Conservation (phyloP, 2,113 vertebrate species). For the Pangasianodon hypophthalmus region DNA sequence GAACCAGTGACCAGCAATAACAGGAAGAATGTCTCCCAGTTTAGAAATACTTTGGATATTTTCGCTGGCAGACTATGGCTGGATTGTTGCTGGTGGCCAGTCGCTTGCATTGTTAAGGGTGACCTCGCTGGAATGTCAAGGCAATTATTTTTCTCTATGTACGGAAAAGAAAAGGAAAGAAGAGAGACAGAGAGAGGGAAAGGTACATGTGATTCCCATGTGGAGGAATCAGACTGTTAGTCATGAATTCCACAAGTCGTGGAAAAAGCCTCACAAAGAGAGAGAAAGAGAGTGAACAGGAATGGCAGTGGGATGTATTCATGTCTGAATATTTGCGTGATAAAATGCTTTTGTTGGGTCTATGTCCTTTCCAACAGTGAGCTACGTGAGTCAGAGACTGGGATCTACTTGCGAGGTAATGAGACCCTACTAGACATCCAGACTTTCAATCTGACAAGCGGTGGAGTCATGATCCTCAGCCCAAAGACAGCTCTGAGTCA, state of each 20-base stretch:
- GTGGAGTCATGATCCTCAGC: slow-evolving; percentile 35
- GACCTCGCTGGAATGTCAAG: slow-evolving; percentile 56
- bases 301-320: slow-evolving; percentile 31
- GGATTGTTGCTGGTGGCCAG: slow-evolving; percentile 44
- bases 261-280: slow-evolving; percentile 43
- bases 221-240: slow-evolving; percentile 52
- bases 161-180: slow-evolving; percentile 30
- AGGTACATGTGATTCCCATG: slow-evolving; percentile 46
- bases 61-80: slow-evolving; percentile 24
- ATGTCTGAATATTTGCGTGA: slow-evolving; percentile 54
- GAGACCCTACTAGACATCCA: slow-evolving; percentile 40
- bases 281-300: slow-evolving; percentile 31
- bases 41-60: slow-evolving; percentile 53
- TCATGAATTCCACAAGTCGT: slow-evolving; percentile 44
- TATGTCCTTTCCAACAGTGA: slow-evolving; percentile 20
- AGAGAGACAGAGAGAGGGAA: slow-evolving; percentile 21
- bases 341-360: slow-evolving; percentile 44
- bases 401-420: slow-evolving; percentile 39
- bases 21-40: slow-evolving; percentile 57
- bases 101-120: slow-evolving; percentile 50
- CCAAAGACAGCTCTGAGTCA: slow-evolving; percentile 49
- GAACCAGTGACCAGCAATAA: slow-evolving; percentile 54
- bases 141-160: slow-evolving; percentile 49
- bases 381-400: slow-evolving; percentile 40
- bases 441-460: slow-evolving; percentile 21